Percentiles rank a stretch among this genome's conserved stretches.
Evolutionary conservation across 2,797 vertebrate genomes (phyloP).

Genomic region (Pseudopleuronectes americanus): DNA sequence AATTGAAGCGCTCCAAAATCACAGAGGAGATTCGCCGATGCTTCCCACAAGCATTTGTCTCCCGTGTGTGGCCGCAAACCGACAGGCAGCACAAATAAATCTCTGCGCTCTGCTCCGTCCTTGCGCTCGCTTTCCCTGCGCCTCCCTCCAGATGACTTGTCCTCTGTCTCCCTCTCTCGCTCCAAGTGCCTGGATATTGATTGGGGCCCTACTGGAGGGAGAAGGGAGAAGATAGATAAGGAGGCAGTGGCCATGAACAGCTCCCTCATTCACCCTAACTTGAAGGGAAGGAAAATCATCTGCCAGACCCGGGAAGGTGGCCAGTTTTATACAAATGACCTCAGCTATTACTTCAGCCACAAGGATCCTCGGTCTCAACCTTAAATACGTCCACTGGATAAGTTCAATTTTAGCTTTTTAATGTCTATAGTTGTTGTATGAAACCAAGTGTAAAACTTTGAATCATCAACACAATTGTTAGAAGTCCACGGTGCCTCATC

Average conservation of each 20-base stretch:
- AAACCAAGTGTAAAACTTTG: constrained; percentile 22
- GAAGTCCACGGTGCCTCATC: constrained; percentile 13
- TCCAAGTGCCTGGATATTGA: constrained; percentile 80
- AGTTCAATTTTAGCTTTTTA: not conserved
- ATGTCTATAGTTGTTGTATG: not conserved
- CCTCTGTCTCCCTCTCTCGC: constrained; percentile 66
- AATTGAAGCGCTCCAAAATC: constrained; percentile 65
- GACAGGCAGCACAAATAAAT: constrained; percentile 75
- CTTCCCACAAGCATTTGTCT: constrained; percentile 71
- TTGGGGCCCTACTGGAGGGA: constrained; percentile 71
- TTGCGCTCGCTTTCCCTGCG: constrained; percentile 50
- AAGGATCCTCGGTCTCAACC: not conserved
- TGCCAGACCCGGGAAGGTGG: constrained; percentile 55
- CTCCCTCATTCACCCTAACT: constrained; percentile 68
- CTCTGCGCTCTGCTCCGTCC: constrained; percentile 62
- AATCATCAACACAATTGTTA: constrained; percentile 21
- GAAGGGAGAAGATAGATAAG: constrained; percentile 79
- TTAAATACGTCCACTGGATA: not conserved
- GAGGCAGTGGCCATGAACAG: constrained; percentile 77
- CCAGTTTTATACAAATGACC: constrained; percentile 46
- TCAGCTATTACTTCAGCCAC: not conserved
- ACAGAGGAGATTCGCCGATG: constrained; percentile 58
- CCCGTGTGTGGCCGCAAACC: constrained; percentile 69
- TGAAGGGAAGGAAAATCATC: constrained; percentile 70
- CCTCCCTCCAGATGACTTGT: constrained; percentile 65